Conservation (phyloP, 2,797 vertebrate species). For the Poeciliopsis infans region DNA sequence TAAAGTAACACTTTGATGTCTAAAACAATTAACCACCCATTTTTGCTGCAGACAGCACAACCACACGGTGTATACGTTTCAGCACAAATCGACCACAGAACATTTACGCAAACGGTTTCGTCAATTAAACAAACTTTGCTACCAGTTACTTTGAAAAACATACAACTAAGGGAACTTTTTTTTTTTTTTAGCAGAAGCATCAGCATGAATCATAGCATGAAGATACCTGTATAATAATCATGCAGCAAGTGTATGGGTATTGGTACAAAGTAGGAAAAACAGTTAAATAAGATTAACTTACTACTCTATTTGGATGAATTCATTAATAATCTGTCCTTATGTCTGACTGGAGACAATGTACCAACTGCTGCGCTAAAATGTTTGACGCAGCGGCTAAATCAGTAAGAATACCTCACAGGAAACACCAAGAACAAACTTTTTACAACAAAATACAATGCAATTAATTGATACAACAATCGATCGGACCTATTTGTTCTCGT, state of each 20-base stretch:
- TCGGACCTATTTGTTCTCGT: not conserved
- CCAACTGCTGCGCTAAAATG: not conserved
- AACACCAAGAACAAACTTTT: not conserved
- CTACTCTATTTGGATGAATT: not conserved
- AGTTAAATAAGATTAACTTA: not conserved
- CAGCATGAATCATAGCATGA: not conserved
- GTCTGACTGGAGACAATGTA: not conserved
- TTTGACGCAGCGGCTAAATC: not conserved
- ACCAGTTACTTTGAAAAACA: not conserved
- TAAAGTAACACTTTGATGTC: not conserved
- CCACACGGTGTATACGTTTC: not conserved
- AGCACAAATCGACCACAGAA: not conserved
- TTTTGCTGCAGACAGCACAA: slow-evolving; percentile 3
- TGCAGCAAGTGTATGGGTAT: not conserved
- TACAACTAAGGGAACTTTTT: not conserved
- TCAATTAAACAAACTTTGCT: not conserved
- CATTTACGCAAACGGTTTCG: not conserved
- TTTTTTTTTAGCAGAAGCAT: not conserved
- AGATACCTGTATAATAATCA: not conserved
- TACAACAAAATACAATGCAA: not conserved
- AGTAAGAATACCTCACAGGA: not conserved
- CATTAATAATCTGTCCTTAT: not conserved
- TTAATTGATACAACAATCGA: not conserved
- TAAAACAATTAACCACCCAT: not conserved
- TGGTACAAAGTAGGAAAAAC: not conserved